Percentiles rank a stretch among this genome's conserved stretches.
phyloP scores from a whole-genome alignment of 2,797 vertebrate species.

The Paguma larvata region DNA sequence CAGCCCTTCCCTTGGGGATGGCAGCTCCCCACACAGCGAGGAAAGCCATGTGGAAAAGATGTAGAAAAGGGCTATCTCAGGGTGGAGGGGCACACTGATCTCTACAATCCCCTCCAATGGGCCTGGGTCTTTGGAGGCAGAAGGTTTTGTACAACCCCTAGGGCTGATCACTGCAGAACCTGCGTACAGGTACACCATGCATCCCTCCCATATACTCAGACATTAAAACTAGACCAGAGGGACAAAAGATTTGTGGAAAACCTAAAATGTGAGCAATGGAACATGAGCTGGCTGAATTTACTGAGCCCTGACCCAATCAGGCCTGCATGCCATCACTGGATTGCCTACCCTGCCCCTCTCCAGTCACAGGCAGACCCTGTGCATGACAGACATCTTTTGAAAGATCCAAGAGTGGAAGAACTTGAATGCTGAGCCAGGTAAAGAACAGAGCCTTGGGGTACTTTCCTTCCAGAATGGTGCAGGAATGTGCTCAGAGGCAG shows the following conservation, averaged over 20 bases:
- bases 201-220: background rate
- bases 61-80: background rate
- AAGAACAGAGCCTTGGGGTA: conserved; percentile 15
- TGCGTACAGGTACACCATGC: background rate
- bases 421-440: background rate
- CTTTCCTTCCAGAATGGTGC: conserved; percentile 67
- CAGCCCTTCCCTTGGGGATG: background rate
- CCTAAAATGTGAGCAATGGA: background rate
- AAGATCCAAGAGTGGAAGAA: conserved; percentile 2
- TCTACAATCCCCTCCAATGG: background rate
- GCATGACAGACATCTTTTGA: background rate
- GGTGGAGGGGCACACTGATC: background rate
- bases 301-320: background rate
- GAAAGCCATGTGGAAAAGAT: background rate
- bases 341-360: background rate
- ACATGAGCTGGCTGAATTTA: background rate
- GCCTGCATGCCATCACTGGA: background rate
- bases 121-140: background rate
- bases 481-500: conserved; percentile 76
- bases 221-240: background rate
- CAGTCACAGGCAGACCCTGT: background rate
- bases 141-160: background rate
- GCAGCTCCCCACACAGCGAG: background rate
- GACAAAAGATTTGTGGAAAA: background rate
- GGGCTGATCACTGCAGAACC: background rate